A percentile compares a stretch with the other conserved stretches of the same genome.
phyloP scores from a whole-genome alignment of 2,113 vertebrate genomes.

The Leucoraja erinaceus region DNA sequence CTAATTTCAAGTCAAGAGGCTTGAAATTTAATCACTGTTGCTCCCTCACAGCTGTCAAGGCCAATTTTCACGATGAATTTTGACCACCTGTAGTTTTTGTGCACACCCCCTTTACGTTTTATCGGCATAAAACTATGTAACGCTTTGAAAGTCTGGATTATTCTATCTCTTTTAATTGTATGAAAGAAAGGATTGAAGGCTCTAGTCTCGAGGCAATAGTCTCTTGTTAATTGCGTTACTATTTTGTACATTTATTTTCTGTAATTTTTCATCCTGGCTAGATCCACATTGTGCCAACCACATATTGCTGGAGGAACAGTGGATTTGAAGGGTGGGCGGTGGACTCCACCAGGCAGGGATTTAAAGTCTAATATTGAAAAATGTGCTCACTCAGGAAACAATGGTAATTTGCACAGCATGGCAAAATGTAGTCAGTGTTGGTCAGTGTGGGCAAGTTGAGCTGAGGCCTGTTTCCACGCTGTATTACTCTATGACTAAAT shows the following conservation, averaged over 20 bases:
- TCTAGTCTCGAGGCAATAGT: too few species aligned
- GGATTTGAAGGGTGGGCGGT: too few species aligned
- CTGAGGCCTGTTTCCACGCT: too few species aligned
- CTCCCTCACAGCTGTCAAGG: background rate
- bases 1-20: background rate
- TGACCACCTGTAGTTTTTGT: background rate
- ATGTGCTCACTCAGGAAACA: too few species aligned
- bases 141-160: background rate
- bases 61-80: background rate
- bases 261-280: background rate
- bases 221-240: background rate
- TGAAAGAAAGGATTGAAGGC: too few species aligned
- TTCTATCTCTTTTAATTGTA: background rate
- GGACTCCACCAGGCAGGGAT: too few species aligned
- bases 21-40: background rate
- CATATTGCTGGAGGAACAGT: too few species aligned
- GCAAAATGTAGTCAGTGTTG: too few species aligned
- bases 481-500: too few species aligned
- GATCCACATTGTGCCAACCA: background rate
- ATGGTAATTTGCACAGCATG: too few species aligned
- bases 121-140: background rate
- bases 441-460: too few species aligned
- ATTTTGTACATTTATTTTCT: background rate
- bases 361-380: too few species aligned
- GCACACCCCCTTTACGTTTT: background rate